Evolutionary conservation across 2,888 invertebrate genomes (phyloP).

Genomic region (Callyntrura sp.): DNA sequence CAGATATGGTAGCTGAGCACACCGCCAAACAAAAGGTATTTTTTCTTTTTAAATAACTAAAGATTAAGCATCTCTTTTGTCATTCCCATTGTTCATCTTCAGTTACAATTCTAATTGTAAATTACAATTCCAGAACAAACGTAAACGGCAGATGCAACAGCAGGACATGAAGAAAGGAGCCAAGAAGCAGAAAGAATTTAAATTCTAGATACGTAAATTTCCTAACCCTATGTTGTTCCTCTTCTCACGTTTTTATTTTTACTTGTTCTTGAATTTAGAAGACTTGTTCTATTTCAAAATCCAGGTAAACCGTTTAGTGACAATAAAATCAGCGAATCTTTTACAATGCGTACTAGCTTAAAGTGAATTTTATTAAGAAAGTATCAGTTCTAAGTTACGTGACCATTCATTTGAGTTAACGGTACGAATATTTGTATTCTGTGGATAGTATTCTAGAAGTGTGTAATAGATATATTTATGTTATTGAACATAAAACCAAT

Average conservation of each 20-base stretch:
- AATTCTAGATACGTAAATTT: conserved; percentile 89
- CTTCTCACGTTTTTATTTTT: background rate
- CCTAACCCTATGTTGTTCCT: background rate
- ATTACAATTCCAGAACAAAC: conserved; percentile 95
- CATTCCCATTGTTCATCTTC: too few species aligned
- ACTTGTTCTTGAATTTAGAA: too few species aligned
- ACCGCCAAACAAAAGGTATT: conserved; percentile 97
- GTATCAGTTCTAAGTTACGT: background rate
- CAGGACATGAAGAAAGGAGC: conserved; percentile 93
- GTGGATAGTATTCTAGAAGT: too few species aligned
- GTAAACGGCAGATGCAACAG: conserved; percentile 94
- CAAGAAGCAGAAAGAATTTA: conserved; percentile 99
- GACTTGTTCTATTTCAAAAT: too few species aligned
- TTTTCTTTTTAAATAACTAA: too few species aligned
- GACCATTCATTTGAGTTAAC: conserved; percentile 9
- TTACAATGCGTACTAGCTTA: too few species aligned
- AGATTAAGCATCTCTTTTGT: too few species aligned
- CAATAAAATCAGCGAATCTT: too few species aligned
- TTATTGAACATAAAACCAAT: too few species aligned
- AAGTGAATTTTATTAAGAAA: background rate
- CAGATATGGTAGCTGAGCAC: conserved; percentile 99
- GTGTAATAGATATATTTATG: background rate
- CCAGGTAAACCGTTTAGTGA: too few species aligned
- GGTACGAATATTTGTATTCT: background rate
- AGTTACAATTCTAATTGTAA: too few species aligned